phyloP scores from a whole-genome alignment of 2,888 invertebrate genomes.

The Amiota communis region DNA sequence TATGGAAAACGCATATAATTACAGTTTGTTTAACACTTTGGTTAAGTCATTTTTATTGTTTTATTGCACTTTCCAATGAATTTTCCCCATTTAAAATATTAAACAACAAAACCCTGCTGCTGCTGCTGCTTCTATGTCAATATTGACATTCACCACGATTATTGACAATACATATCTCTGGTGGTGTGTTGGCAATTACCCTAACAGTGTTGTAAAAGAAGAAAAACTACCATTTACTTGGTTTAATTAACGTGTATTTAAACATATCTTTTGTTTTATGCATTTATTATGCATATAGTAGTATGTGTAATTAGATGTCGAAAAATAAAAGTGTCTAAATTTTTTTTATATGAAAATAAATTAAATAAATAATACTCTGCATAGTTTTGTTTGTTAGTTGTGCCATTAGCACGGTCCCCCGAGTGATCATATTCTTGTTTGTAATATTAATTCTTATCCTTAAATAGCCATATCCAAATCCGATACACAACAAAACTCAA shows the following conservation, averaged over 20 bases:
- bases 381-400: conserved; percentile 9
- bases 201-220: no score
- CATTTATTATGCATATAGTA: no score
- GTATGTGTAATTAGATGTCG: no score
- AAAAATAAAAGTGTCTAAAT: no score
- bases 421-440: neutral
- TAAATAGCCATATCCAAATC: conserved; percentile 44
- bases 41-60: neutral
- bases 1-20: neutral
- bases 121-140: neutral
- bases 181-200: neutral
- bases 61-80: neutral
- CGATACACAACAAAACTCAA: conserved; percentile 54
- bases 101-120: neutral
- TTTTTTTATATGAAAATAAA: no score
- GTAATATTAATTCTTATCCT: neutral
- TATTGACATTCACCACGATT: neutral
- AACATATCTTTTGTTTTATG: no score
- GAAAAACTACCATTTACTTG: no score
- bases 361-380: conserved; percentile 12
- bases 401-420: neutral
- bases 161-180: neutral
- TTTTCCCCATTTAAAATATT: neutral
- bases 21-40: neutral
- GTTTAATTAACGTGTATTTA: no score